Percentiles rank a stretch among this genome's conserved stretches.
Conservation (phyloP, 2,113 vertebrate species). For the Mesocricetus auratus region DNA sequence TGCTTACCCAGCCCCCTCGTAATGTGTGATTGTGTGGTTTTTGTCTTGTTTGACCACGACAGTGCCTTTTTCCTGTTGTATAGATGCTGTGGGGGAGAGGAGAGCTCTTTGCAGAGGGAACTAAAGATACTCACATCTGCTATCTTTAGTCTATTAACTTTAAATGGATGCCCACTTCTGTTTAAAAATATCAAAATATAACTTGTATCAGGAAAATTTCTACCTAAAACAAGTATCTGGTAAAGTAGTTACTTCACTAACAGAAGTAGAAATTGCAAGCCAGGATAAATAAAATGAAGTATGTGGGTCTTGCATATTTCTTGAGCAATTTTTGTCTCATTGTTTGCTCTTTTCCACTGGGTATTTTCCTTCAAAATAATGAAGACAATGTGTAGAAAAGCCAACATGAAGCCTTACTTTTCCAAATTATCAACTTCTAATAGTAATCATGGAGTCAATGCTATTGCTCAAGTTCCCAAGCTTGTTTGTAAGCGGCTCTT, state of each 20-base stretch:
- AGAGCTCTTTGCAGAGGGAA: background rate
- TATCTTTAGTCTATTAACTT: background rate
- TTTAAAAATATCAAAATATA: conserved; percentile 12
- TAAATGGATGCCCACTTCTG: conserved; percentile 50
- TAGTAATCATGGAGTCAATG: background rate
- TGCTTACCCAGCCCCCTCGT: background rate
- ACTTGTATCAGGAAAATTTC: conserved; percentile 3
- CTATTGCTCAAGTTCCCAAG: background rate
- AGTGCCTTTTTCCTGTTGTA: background rate
- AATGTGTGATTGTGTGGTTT: background rate
- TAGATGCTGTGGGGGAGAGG: background rate
- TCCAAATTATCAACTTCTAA: conserved; percentile 46
- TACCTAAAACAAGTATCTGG: conserved; percentile 52
- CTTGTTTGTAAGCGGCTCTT: background rate
- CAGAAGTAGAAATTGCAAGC: conserved; percentile 65
- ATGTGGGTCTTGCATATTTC: conserved; percentile 77
- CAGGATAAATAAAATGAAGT: conserved; percentile 79
- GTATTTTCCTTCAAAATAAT: conserved; percentile 82
- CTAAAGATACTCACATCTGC: background rate
- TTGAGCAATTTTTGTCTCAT: conserved; percentile 77
- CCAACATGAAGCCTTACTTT: conserved; percentile 80
- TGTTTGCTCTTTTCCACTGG: conserved; percentile 71
- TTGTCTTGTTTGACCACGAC: background rate
- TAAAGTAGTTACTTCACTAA: background rate
- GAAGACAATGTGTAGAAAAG: conserved; percentile 82